Percentiles rank a stretch among this genome's conserved stretches.
These are phyloP conservation scores for Argyrosomus japonicus DNA, from an alignment of 2,113 vertebrate genomes.

Conservation along the genomic window DNA sequence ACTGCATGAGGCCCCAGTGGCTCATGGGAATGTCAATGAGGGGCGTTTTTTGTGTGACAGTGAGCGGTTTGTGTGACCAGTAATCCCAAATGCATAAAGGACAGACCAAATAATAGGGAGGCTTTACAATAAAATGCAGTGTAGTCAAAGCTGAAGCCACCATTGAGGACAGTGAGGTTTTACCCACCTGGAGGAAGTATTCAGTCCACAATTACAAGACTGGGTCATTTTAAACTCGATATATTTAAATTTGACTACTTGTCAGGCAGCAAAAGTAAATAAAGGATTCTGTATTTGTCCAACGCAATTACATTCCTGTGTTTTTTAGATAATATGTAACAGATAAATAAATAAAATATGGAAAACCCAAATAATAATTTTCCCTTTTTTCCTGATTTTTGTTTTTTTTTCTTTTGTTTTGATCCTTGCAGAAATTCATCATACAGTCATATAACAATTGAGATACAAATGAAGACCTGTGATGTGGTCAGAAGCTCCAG, in stretches of 20 bases:
- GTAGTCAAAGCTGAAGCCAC: background rate
- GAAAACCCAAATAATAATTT: background rate
- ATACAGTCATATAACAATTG: too few relatives aligned
- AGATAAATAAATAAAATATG: background rate
- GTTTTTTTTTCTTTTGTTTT: background rate
- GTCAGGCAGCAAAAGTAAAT: background rate
- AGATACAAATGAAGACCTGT: background rate
- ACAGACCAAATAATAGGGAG: background rate
- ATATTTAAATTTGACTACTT: background rate
- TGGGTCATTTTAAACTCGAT: background rate
- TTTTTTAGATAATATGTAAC: background rate
- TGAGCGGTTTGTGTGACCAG: background rate
- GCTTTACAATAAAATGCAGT: background rate
- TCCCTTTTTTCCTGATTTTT: background rate
- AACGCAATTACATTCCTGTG: background rate
- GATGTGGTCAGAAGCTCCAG: background rate
- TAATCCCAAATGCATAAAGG: background rate
- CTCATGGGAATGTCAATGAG: slow-evolving; percentile 16
- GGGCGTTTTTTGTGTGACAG: background rate
- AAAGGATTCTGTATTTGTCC: background rate
- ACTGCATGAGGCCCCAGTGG: slow-evolving; percentile 22
- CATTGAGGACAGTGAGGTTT: background rate
- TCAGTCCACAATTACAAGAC: too few relatives aligned
- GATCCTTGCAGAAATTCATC: too few relatives aligned
- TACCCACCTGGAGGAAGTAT: background rate